Base-by-base conservation (phyloP, 2,797 vertebrate genomes). In the Typhlichthys eigenmanni region DNA sequence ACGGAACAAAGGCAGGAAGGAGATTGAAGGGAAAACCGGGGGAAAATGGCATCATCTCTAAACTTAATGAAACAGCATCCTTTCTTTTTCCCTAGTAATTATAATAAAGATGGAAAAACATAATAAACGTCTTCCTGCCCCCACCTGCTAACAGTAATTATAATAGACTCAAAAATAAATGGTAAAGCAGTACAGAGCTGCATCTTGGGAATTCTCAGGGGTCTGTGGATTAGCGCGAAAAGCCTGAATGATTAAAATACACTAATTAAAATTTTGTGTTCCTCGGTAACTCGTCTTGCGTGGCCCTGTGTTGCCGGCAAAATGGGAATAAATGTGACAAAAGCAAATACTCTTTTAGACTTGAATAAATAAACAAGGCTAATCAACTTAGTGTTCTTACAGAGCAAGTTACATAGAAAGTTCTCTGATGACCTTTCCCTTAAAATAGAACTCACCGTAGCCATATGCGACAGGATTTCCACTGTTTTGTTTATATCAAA, bases 221-320 rank as follows among this genome's bases (percentile, higher is more conserved):
- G 97, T 97, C 96, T 97, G 96, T 98, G 97, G 97, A 99, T 99
- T 99, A 99, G 96, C 97, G 97, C 92, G 94, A 98, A 98, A 98
- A 99, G 97, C 97, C 97, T 98, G 97, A 99, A 99, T 99, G 97
- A 99, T 99, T 99, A 99, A 99, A 98, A 99, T 98, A 99, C 97
- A 99, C 97, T 99, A 99, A 99, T 99, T 99, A 99, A 99, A 98
- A 98, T 98, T 98, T 98, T 98, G 97, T 98, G 97, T 99, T 99
- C 97, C 97, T 98, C 97, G 95, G 97, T 98, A 99, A 98, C 97
- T 99, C 96, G 96, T 98, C 96, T 98, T 98, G 95, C 94, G 96
- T 92, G 95, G 96, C 95, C 96, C 94, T 94, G 95, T 93, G 95
- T 93, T 29, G 94, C 95, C 94, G 95, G 97, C 94, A 99, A 99